Conservation (phyloP, 1,140 invertebrate genomes). For the Odontomachus brunneus region DNA sequence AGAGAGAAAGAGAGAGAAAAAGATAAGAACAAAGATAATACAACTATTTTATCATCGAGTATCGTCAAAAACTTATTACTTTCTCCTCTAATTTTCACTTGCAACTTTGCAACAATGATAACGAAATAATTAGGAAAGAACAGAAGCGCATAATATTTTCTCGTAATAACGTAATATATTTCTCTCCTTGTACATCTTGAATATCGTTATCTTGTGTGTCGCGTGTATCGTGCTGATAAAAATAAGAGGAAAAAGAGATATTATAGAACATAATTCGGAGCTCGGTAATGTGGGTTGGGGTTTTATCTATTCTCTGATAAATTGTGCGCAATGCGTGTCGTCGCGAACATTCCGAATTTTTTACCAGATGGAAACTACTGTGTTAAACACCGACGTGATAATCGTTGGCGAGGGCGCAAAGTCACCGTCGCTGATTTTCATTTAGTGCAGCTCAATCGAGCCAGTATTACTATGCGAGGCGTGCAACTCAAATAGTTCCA, state of each 20-base stretch:
- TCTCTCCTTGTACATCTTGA: not conserved
- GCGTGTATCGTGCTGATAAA: not conserved
- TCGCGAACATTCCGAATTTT: conserved; percentile 5
- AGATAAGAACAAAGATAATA: too few relatives aligned
- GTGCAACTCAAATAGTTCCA: conserved; percentile 1
- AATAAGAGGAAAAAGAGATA: not conserved
- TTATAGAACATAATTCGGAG: not conserved
- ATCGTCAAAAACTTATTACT: too few relatives aligned
- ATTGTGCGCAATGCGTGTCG: not conserved
- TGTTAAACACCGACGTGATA: not conserved
- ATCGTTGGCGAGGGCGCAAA: not conserved
- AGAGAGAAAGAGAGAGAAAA: too few relatives aligned
- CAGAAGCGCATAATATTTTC: conserved; percentile 1
- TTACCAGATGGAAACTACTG: not conserved
- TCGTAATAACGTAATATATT: conserved; percentile 10
- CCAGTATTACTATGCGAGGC: conserved; percentile 58
- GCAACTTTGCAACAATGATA: too few relatives aligned
- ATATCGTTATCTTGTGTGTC: too few relatives aligned
- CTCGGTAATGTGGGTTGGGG: not conserved
- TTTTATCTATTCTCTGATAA: conserved; percentile 20
- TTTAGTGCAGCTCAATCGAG: conserved; percentile 52
- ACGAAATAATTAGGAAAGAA: conserved; percentile 1
- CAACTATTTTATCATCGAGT: too few relatives aligned
- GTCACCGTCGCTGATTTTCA: conserved; percentile 18
- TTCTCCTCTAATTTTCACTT: too few relatives aligned